Evolutionary conservation across 1,140 invertebrate genomes (phyloP), one percentile per base, ranked within the genome.

Genomic region (Rhopalosiphum padi): DNA sequence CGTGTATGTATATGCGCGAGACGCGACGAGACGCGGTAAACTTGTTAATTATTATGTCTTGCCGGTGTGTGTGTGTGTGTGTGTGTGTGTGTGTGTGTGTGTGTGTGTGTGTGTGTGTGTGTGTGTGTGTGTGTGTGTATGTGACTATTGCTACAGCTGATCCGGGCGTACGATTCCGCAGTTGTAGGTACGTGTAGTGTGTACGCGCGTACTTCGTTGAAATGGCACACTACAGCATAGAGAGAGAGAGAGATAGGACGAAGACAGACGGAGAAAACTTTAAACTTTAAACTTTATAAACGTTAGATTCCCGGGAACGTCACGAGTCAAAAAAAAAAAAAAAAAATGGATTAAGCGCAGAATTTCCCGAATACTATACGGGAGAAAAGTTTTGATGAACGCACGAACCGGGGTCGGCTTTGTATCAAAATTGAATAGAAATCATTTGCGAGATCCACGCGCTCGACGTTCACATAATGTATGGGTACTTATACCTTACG

Each of bases 391-490:
- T 86, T 23, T 86, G 85, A 86, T 41, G 37, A 83, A 85, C 83
- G 37, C 23, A 85, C 11, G 37, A 85, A 8, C 30, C 18, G 41
- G 9, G 23, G 41, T 25, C 37, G 37, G 37, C 9, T 85, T 41
- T 85, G 35, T 85, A 85, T 86, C 41, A 86, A 86, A 30, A 86
- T 86, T 86, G 85, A 86, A 43, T 86, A n/a, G 23, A 30, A 43
- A 86, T 86, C 41, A 43, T 86, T 86, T 43, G 85, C 25, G 83
- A 85, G 8, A 25, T 43, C 18, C 18, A 11, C 35, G 18, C 8
- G 60, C 15, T 68, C 60, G 23, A 18, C 60, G 30, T 68, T 68
- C 60, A 18, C 60, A 68, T 68, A n/a, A 68, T 68, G 60, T n/a
- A 68, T 3, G 60, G 60, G 60, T n/a, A 68, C 60, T n/a, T n/a